A percentile compares a stretch with the other conserved stretches of the same genome.
Conservation (phyloP, 2,797 vertebrate species). For the Sebastes minor region DNA sequence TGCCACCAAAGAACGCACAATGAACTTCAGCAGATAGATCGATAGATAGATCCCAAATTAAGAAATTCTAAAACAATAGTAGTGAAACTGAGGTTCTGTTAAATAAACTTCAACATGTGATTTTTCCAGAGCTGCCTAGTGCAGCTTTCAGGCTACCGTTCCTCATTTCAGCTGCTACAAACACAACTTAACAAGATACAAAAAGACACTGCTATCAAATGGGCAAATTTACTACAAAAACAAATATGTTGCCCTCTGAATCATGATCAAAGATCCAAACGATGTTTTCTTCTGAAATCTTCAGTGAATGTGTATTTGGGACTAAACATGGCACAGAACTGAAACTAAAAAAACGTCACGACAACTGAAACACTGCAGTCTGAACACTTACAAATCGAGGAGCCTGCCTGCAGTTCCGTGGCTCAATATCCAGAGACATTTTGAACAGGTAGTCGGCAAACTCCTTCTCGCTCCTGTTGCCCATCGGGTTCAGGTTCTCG, state of each 20-base stretch:
- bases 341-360: not conserved
- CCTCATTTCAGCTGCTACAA: not conserved
- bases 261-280: not conserved
- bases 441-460: slow-evolving; percentile 97
- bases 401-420: slow-evolving; percentile 93
- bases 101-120: no score
- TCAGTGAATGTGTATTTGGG: not conserved
- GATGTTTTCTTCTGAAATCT: not conserved
- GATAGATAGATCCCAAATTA: no score
- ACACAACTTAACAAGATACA: not conserved
- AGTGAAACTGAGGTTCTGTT: no score
- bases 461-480: slow-evolving; percentile 90
- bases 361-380: not conserved
- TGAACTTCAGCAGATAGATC: no score
- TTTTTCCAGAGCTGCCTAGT: not conserved
- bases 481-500: slow-evolving; percentile 98
- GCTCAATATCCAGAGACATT: slow-evolving; percentile 95
- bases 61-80: no score
- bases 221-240: not conserved
- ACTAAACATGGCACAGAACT: not conserved
- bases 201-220: not conserved
- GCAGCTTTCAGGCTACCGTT: not conserved
- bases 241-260: not conserved
- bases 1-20: no score
- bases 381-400: slow-evolving; percentile 91